Conservation (phyloP, 2,888 invertebrate genomes). For the Heteropelma amictum region DNA sequence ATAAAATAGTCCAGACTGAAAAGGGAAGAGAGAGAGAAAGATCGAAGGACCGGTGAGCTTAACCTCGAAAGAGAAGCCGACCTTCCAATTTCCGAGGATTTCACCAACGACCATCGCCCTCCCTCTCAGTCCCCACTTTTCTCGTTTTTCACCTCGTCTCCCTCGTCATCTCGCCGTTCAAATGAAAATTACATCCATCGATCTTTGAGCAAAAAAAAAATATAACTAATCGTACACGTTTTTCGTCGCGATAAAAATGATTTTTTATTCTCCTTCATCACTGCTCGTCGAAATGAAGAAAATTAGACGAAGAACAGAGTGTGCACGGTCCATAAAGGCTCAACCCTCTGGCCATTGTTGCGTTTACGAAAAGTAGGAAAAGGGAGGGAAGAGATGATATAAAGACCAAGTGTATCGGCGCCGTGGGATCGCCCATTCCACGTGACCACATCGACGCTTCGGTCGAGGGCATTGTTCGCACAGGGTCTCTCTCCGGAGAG, state of each 20-base stretch:
- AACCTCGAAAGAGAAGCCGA: conserved; percentile 64
- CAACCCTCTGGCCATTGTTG: conserved; percentile 14
- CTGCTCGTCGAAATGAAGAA: too few relatives aligned
- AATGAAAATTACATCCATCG: too few relatives aligned
- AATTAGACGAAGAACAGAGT: conserved; percentile 8
- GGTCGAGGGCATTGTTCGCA: too few relatives aligned
- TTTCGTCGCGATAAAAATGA: too few relatives aligned
- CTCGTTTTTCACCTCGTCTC: conserved; percentile 17
- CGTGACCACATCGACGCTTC: conserved; percentile 72
- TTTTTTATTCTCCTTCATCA: too few relatives aligned
- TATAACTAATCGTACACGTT: too few relatives aligned
- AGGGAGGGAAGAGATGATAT: conserved; percentile 65
- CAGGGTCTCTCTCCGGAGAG: conserved; percentile 63
- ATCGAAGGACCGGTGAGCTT: conserved; percentile 52
- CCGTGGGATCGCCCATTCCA: conserved; percentile 73
- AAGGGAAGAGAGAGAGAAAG: conserved; percentile 12
- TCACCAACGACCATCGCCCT: conserved; percentile 56
- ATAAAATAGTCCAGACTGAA: conserved; percentile 49
- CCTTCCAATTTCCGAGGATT: conserved; percentile 68
- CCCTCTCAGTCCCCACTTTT: not conserved
- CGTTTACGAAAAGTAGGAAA: not conserved
- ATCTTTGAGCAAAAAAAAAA: too few relatives aligned
- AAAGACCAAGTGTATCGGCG: conserved; percentile 75
- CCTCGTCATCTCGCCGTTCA: not conserved
- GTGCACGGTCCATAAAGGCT: conserved; percentile 10